phyloP scores from a whole-genome alignment of 2,113 vertebrate genomes.

The Petrocephalus zakoni region DNA sequence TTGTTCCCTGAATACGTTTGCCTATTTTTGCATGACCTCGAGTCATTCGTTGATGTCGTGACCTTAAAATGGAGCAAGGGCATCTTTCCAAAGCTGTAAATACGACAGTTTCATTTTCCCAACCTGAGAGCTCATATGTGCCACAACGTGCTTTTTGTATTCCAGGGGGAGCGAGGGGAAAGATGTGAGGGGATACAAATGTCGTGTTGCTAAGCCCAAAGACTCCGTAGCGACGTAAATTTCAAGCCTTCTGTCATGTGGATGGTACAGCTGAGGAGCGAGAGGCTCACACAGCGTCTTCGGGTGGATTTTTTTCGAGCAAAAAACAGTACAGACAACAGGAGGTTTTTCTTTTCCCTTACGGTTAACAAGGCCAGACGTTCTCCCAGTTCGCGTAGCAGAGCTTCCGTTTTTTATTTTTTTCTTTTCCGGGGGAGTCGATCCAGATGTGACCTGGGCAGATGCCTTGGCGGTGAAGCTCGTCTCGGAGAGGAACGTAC shows the following conservation, averaged over 20 bases:
- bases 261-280: background rate
- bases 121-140: background rate
- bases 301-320: background rate
- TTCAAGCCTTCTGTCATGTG: background rate
- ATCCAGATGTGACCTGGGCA: constrained; percentile 13
- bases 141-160: background rate
- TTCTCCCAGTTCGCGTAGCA: background rate
- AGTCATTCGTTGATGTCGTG: background rate
- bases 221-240: background rate
- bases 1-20: background rate
- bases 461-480: background rate
- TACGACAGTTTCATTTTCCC: background rate
- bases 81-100: background rate
- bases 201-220: background rate
- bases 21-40: background rate
- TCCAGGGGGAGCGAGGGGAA: background rate
- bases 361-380: background rate
- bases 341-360: constrained; percentile 2
- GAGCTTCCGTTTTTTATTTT: background rate
- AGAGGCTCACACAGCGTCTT: background rate
- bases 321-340: background rate
- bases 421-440: no score
- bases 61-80: background rate
- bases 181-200: background rate
- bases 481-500: background rate